Base-by-base conservation (phyloP, 2,113 vertebrate species). In the Taurulus bubalis region DNA sequence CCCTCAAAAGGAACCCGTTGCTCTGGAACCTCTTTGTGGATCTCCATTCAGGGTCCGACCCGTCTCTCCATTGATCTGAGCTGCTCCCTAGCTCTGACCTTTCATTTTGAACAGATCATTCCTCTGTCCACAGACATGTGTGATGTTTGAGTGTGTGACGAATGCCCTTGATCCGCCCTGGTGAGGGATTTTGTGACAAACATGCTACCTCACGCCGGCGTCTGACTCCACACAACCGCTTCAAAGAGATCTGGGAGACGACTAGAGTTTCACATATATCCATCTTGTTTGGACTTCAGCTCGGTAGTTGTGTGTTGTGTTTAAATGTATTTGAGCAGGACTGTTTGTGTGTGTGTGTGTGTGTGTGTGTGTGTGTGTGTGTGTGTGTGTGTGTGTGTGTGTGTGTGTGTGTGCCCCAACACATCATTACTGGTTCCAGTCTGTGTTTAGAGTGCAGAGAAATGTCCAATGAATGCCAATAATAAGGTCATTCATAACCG, bases 181-280 rank as follows among this genome's bases (percentile, higher is more conserved):
- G 45, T 75, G 82, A 80, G 65, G 74, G 80, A 82, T 79, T 91
- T 67, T 77, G 81, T 80, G 83, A 91, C 86, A 81, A 87, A 87
- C 86, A 80, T 32, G 70, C 70, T 56, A 79, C 83, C 84, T 91
- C 87, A 69, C 92, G 83, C 83, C 63, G 20, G 51, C 32, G 11
- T 80, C 85, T 62, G 82, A 86, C 84, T 64, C 70, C 6, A 79
- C 65, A 69, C 45, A 8, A 16, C 30, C 20, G 7, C 87, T 89
- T 93, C 86, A 91, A 91, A 91, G 85, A 58, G 42, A 56, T n/a
- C 38, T 8, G 68, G 73, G 51, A 59, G 77, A 69, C 24, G 30
- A 71, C 73, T 55, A 8, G 32, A 86, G 79, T 85, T 90, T 92
- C 82, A 86, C 90, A 66, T 87, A 87, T 78, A 68, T 77, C 72